These are phyloP conservation scores for Narcine bancroftii DNA, from an alignment of 2,113 vertebrate species.

Conservation along the genomic window DNA sequence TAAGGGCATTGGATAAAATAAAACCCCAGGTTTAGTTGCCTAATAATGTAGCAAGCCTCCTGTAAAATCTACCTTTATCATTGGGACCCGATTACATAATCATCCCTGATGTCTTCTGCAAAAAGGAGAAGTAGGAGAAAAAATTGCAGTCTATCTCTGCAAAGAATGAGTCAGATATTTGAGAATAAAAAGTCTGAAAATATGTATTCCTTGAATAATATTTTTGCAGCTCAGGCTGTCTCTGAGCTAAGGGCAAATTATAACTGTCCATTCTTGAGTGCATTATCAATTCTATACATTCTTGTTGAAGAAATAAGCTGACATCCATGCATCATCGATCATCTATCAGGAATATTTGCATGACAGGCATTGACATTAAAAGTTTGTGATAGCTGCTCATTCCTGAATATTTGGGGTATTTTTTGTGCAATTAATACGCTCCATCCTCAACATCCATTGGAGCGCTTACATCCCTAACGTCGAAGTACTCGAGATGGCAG, in stretches of 20 bases:
- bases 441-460: too few species aligned
- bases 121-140: background rate
- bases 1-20: background rate
- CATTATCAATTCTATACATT: background rate
- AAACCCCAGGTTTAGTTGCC: background rate
- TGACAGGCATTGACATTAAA: background rate
- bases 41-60: background rate
- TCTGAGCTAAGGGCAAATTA: background rate
- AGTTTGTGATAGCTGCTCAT: background rate
- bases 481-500: too few species aligned
- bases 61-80: background rate
- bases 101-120: background rate
- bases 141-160: slow-evolving; percentile 1
- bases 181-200: background rate
- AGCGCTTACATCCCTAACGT: too few species aligned
- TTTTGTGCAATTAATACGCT: background rate
- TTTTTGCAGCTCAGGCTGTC: background rate
- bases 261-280: background rate
- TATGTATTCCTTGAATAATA: background rate
- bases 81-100: background rate
- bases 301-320: background rate
- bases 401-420: background rate
- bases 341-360: background rate
- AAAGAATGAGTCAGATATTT: background rate
- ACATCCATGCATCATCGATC: background rate